Evolutionary conservation across 1,140 invertebrate species (phyloP), one percentile per base, ranked within the genome.

Genomic region (Vanessa atalanta): DNA sequence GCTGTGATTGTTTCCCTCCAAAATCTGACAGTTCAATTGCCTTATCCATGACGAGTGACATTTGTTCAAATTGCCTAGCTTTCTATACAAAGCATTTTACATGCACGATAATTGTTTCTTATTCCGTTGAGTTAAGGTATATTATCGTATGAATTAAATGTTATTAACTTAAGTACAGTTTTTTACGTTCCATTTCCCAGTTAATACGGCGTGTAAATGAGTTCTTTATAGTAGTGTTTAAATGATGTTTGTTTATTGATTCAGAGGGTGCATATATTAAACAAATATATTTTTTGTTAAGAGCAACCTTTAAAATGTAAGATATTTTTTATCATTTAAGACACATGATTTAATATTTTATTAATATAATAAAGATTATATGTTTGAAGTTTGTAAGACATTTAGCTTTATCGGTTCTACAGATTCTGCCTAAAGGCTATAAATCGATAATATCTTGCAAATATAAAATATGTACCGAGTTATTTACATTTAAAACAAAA

Each of bases 191-290:
- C 85, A 89, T 91, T 91, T 88, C 85, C 81, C 77, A 85, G 84
- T 84, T 91, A 92, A 92, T 88, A 84, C 79, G 79, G 81, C 89
- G 89, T 92, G 83, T 89, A 92, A 92, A 92, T 92, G 87, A 90
- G 89, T 92, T 91, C 90, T 90, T 92, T 92, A 90, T 89, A 86
- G 84, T 78, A 79, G 82, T 82, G 82, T 92, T 91, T 85, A 87
- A 91, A 83, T 82, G 75, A 75, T 87, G 84, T 90, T 88, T 88
- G 82, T 87, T 78, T 86, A 85, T 79, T 84, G 79, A 68, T 70
- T 57, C 66, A 70, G 73, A 81, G 89, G 89, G 88, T 91, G 89
- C 86, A 92, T 92, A 88, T 78, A 90, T 88, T 89, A 88, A 63
- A 50, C 20, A 14, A 15, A 37, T 23, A 14, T 6, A n/a, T 51